Percentiles rank a stretch among this genome's conserved stretches.
Evolutionary conservation across 2,888 invertebrate species (phyloP).

Genomic region (Fragum whitleyi): DNA sequence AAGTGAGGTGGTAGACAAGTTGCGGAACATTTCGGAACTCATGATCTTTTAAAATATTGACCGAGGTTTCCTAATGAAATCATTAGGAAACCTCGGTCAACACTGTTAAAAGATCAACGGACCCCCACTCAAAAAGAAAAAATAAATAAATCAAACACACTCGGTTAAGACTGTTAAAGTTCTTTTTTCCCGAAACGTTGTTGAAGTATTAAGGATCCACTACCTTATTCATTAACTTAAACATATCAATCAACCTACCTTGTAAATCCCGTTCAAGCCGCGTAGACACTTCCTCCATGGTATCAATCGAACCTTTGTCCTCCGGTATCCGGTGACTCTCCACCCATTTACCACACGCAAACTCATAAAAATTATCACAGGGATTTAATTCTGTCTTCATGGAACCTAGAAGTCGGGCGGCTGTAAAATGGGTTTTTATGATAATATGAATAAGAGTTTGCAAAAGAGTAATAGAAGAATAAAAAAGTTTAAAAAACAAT

Average conservation of each 20-base stretch:
- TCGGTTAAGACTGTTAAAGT: not conserved
- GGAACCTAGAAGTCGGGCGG: constrained; percentile 34
- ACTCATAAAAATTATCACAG: constrained; percentile 57
- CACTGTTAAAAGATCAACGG: too few species aligned
- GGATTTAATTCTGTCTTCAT: constrained; percentile 48
- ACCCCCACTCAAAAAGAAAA: not conserved
- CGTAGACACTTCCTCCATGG: constrained; percentile 56
- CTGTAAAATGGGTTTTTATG: constrained; percentile 7
- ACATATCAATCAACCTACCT: constrained; percentile 47
- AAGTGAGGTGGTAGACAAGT: too few species aligned
- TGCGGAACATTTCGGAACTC: too few species aligned
- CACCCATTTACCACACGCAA: constrained; percentile 50
- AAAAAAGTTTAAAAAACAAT: not conserved
- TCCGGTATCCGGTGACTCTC: constrained; percentile 42
- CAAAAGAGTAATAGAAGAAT: not conserved
- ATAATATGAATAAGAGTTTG: not conserved
- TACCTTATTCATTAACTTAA: too few species aligned
- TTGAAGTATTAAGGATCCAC: too few species aligned
- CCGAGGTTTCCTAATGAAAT: too few species aligned
- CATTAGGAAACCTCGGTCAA: too few species aligned
- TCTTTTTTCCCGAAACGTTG: too few species aligned
- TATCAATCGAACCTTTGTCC: constrained; percentile 58
- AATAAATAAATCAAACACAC: not conserved
- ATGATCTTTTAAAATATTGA: too few species aligned
- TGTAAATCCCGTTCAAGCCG: constrained; percentile 55